Evolutionary conservation across 2,113 vertebrate genomes (phyloP).

Genomic region (Naja naja): DNA sequence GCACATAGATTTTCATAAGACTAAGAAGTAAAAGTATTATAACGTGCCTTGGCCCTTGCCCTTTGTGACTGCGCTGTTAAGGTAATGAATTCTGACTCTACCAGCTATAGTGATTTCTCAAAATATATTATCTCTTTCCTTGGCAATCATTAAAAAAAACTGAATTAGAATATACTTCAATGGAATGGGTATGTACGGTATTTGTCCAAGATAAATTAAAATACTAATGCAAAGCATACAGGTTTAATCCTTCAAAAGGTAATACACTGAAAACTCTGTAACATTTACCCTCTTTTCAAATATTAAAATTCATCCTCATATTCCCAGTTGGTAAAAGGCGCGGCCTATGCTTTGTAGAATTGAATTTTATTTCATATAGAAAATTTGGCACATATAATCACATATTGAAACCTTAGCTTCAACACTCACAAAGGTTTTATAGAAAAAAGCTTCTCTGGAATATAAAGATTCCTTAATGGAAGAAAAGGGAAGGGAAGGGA

Average conservation of each 20-base stretch:
- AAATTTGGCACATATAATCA: background rate
- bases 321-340: background rate
- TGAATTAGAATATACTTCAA: constrained; percentile 3
- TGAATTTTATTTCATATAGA: background rate
- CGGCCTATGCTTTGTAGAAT: background rate
- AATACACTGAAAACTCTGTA: constrained; percentile 4
- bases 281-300: background rate
- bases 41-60: constrained; percentile 21
- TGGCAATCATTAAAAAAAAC: constrained; percentile 12
- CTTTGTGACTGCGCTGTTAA: constrained; percentile 34
- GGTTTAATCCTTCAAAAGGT: background rate
- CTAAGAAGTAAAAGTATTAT: constrained; percentile 38
- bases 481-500: background rate
- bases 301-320: background rate
- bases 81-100: constrained; percentile 35
- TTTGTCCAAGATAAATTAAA: background rate
- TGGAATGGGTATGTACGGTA: background rate
- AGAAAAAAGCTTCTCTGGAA: background rate
- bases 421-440: background rate
- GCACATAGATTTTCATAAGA: constrained; percentile 41
- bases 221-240: background rate
- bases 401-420: background rate
- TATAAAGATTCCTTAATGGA: background rate
- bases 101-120: constrained; percentile 24
- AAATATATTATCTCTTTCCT: constrained; percentile 29